Evolutionary conservation across 1,140 invertebrate genomes (phyloP).

Genomic region (Lysiphlebus fabarum): DNA sequence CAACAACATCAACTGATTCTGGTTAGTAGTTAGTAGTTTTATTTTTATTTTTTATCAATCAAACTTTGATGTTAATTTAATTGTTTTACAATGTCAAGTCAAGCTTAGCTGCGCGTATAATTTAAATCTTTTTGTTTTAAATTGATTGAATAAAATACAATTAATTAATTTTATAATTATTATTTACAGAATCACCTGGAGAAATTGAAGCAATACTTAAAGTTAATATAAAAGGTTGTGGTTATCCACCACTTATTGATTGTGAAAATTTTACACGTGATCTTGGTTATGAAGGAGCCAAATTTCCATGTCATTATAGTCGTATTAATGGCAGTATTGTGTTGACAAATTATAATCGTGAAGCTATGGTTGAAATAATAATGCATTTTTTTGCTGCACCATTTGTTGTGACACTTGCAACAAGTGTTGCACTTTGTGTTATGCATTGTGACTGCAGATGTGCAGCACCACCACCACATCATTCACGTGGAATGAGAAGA

Average conservation of each 20-base stretch:
- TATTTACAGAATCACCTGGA: conserved; percentile 34
- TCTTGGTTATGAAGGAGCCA: conserved; percentile 71
- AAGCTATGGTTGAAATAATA: conserved; percentile 73
- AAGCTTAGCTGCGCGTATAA: too few relatives aligned
- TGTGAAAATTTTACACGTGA: conserved; percentile 77
- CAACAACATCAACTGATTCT: not conserved
- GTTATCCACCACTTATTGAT: conserved; percentile 82
- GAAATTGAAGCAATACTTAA: conserved; percentile 66
- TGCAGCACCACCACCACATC: conserved; percentile 54
- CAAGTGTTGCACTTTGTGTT: conserved; percentile 76
- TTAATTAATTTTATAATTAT: not conserved
- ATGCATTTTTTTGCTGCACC: conserved; percentile 78
- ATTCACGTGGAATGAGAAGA: conserved; percentile 50
- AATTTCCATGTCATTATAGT: conserved; percentile 82
- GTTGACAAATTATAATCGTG: conserved; percentile 73
- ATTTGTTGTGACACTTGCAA: conserved; percentile 76
- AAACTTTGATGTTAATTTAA: not conserved
- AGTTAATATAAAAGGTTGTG: conserved; percentile 82
- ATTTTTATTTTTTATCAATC: not conserved
- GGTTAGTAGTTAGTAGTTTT: conserved; percentile 1
- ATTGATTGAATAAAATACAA: not conserved
- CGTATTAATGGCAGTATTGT: conserved; percentile 76
- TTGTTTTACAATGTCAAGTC: not conserved
- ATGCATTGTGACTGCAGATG: conserved; percentile 78
- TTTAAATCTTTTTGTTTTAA: too few relatives aligned